Conservation (phyloP, 2,888 invertebrate species). For the Drosophila paramelanica region DNA sequence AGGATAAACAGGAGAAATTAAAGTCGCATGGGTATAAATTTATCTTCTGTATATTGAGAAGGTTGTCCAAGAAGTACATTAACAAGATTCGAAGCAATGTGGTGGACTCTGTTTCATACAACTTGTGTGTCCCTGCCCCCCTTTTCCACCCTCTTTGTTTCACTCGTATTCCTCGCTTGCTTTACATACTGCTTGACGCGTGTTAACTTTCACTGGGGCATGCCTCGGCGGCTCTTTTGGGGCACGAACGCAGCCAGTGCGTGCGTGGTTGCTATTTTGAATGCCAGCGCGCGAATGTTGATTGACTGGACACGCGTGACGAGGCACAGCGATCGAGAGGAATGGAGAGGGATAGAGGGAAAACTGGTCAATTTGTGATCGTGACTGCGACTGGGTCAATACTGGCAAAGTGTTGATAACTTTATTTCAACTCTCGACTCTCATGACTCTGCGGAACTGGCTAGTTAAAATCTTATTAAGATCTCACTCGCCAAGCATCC, state of each 20-base stretch:
- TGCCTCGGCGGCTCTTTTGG: conserved; percentile 1
- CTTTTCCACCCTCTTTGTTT: neutral
- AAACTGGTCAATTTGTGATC: conserved; percentile 21
- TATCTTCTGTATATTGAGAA: neutral
- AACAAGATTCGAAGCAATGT: neutral
- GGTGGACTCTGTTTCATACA: neutral
- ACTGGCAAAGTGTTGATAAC: conserved; percentile 71
- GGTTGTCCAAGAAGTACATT: conserved; percentile 13
- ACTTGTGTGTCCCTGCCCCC: conserved; percentile 1
- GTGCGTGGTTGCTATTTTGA: conserved; percentile 69
- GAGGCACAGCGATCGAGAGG: neutral
- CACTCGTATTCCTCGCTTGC: neutral
- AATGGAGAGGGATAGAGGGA: neutral
- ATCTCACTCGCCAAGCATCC: neutral
- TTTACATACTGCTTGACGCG: conserved; percentile 37
- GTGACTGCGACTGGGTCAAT: conserved; percentile 28
- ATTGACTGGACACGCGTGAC: conserved; percentile 69
- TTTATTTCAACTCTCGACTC: conserved; percentile 51
- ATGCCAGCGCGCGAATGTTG: conserved; percentile 50
- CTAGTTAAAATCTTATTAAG: conserved; percentile 67
- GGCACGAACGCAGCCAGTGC: conserved; percentile 38
- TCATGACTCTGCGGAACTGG: conserved; percentile 28
- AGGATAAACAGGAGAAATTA: neutral
- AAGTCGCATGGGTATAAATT: neutral
- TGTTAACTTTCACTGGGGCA: conserved; percentile 57